phyloP scores from a whole-genome alignment of 2,888 invertebrate genomes.

The Lithophane leautieri region DNA sequence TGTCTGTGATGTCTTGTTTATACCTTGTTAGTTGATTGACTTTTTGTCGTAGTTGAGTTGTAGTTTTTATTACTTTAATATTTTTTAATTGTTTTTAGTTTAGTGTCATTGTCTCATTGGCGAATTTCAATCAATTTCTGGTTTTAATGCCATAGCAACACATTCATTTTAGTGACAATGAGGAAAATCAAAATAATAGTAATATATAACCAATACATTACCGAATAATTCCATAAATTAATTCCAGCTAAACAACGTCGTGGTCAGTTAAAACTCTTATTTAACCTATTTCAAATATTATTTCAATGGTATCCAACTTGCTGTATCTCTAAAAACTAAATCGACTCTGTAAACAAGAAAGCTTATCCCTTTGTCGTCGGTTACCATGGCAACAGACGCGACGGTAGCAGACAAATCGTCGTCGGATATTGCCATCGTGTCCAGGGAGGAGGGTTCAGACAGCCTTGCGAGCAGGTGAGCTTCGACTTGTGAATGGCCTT shows the following conservation, averaged over 20 bases:
- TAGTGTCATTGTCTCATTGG: background rate
- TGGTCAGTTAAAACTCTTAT: background rate
- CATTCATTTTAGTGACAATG: background rate
- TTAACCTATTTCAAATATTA: background rate
- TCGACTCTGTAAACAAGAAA: conserved; percentile 35
- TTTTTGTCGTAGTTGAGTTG: too few species aligned
- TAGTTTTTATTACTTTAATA: too few species aligned
- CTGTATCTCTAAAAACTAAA: background rate
- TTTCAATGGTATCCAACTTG: background rate
- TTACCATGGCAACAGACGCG: conserved; percentile 28
- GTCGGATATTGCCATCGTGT: conserved; percentile 24
- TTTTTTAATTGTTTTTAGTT: too few species aligned
- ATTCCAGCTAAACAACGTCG: background rate
- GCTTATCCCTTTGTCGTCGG: conserved; percentile 40
- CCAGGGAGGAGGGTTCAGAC: conserved; percentile 8
- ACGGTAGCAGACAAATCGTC: conserved; percentile 49
- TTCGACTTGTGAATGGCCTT: background rate
- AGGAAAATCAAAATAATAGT: background rate
- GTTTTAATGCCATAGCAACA: background rate
- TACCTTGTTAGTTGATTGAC: too few species aligned
- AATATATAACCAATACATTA: conserved; percentile 12
- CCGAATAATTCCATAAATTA: conserved; percentile 5
- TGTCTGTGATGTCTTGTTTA: too few species aligned
- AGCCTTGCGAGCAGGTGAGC: conserved; percentile 13
- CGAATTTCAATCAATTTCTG: background rate